phyloP scores from a whole-genome alignment of 1,140 invertebrate species.

The Acromyrmex heyeri region DNA sequence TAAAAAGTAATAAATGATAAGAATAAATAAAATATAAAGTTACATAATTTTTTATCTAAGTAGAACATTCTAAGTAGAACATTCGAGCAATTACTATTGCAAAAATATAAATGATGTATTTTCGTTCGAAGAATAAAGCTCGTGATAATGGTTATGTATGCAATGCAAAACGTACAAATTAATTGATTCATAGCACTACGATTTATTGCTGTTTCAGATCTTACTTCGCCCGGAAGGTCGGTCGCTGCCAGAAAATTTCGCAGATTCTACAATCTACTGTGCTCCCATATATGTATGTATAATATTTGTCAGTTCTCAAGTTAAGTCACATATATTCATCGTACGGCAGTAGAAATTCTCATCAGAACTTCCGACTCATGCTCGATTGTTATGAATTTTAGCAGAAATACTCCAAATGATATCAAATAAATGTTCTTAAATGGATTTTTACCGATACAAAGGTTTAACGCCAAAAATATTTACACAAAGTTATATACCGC shows the following conservation, averaged over 20 bases:
- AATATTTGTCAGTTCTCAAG: constrained; percentile 51
- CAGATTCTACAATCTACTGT: constrained; percentile 25
- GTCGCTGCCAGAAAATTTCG: constrained; percentile 24
- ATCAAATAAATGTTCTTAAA: too few relatives aligned
- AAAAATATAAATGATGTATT: constrained; percentile 12
- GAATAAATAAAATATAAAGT: not conserved
- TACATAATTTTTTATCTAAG: not conserved
- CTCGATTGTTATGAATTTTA: constrained; percentile 17
- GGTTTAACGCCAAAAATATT: too few relatives aligned
- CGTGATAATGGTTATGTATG: constrained; percentile 25
- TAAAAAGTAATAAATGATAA: not conserved
- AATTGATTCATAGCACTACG: constrained; percentile 49
- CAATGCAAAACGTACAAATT: constrained; percentile 15
- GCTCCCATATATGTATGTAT: not conserved
- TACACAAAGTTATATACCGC: too few relatives aligned
- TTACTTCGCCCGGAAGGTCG: constrained; percentile 9
- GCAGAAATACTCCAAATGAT: too few relatives aligned
- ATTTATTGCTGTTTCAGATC: constrained; percentile 41
- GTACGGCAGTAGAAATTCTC: constrained; percentile 39
- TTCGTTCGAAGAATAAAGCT: not conserved
- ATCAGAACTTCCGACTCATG: constrained; percentile 39
- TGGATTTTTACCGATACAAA: too few relatives aligned
- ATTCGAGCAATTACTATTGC: not conserved
- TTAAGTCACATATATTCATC: constrained; percentile 35
- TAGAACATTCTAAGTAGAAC: not conserved